A percentile compares a stretch with the other conserved stretches of the same genome.
Evolutionary conservation across 2,113 vertebrate genomes (phyloP).

Genomic region (Sylvilagus bachmani): DNA sequence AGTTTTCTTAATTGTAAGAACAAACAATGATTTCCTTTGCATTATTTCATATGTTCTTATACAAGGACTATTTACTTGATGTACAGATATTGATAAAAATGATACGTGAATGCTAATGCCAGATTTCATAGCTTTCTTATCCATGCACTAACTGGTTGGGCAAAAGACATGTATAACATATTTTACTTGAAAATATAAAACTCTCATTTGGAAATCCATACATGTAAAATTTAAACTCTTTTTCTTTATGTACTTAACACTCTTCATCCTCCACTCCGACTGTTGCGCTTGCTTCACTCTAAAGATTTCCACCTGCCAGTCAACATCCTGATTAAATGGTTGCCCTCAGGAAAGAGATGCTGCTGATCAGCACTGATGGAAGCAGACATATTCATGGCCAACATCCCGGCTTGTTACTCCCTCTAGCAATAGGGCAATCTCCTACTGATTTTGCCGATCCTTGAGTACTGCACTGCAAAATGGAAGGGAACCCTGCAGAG

Average conservation of each 20-base stretch:
- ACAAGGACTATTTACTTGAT: not conserved
- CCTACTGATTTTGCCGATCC: not conserved
- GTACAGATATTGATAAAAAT: not conserved
- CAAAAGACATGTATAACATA: not conserved
- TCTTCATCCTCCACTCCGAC: not conserved
- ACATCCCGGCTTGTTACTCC: accelerated
- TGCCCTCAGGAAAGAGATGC: not conserved
- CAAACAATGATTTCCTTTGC: not conserved
- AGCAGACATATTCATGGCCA: not conserved
- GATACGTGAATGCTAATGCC: not conserved
- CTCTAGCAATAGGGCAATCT: not conserved
- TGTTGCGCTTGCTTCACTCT: not conserved
- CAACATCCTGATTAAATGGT: not conserved
- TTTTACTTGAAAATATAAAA: constrained; percentile 39
- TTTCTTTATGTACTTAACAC: not conserved
- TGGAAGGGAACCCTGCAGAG: not conserved
- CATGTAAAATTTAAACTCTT: not conserved
- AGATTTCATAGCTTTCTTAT: not conserved
- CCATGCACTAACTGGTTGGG: not conserved
- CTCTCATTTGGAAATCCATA: not conserved
- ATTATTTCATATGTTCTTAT: not conserved
- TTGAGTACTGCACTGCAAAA: not conserved
- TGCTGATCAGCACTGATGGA: not conserved
- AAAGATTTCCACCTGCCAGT: not conserved
- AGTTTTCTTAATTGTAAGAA: not conserved